Evolutionary conservation across 2,888 invertebrate species (phyloP), one percentile per base, ranked within the genome.

Genomic region (Helleia helle): DNA sequence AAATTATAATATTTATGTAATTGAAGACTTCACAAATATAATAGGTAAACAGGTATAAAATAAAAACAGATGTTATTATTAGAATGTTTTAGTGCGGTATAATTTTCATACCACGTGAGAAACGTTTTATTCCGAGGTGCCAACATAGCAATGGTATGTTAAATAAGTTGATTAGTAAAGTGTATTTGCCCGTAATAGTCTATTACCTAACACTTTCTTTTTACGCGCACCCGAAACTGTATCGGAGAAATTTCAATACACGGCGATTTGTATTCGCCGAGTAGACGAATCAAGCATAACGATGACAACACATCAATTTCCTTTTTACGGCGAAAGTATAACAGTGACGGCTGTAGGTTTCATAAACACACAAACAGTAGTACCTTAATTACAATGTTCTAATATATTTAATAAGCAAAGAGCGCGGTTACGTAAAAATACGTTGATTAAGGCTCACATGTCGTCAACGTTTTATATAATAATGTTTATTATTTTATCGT

Each of bases 211-310:
- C 26, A 66, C 81, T 80, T 80, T 81, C 79, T 63, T 76, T 71
- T 66, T 59, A 65, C 62, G 60, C 65, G 63, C 54, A 54, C 61
- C 51, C 65, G 69, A 71, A 76, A 75, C 65, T 73, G 58, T 64
- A 71, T 62, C 56, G 59, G 76, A 70, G 79, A 81, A 79, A 79
- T 73, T 75, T 55, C 55, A 60, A 62, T 58, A 50, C 44, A 58
- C 67, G 70, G 63, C 11, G 12, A 69, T 77, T 76, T 69, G 76
- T 77, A 81, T 81, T 72, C 73, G 56, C 58, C 59, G 51, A 53
- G 58, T 58, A 53, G 54, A 56, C 61, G 59, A 67, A 73, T 72
- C 66, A 60, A 56, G 68, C 61, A 63, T 67, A 63, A 56, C 58
- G 56, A 61, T 62, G 56, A 61, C 65, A 58, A 69, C 59, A 59